Evolutionary conservation across 2,797 vertebrate species (phyloP), one percentile per base, ranked within the genome.

Genomic region (Malurus leucopterus): DNA sequence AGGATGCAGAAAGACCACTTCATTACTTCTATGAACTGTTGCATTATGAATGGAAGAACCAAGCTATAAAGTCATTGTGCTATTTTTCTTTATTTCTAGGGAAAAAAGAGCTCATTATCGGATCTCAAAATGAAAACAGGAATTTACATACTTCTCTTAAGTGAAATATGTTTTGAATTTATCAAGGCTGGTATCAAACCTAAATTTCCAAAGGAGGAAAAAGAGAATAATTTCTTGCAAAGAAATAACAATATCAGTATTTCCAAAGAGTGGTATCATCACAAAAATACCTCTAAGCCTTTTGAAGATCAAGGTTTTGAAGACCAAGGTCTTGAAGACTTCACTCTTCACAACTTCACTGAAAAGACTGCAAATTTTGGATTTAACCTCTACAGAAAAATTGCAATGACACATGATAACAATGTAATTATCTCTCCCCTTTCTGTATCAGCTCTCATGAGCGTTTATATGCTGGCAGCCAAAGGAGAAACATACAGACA

Each of bases 361-460:
- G 95, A 97, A 80, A 98, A 97, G 91, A 99, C 98, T 67, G 96
- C 96, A 64, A 97, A 98, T 93, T 98, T 99, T 89, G 98, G 98
- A 57, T 98, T 99, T 96, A 97, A 98, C 72, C 97, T 99, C 58
- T 99, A 99, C 90, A 96, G 98, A 73, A 98, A 96, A 96, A 98
- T 99, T 88, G 97, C 99, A 50, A 92, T 94, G 92, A 97, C 95
- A 76, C 97, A 99, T 1, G 98, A 99, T 34, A 92, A 98, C 51
- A 99, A 99, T 61, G 96, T 99, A 29, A 96, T 99, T 65, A 98
- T 99, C 91, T 99, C 99, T 8, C 99, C 98, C 0, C 73, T 99
- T 55, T 98, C 98, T 17, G 75, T 99, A 76, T 98, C 98, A 26
- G 95, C 96, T 51, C 96, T 96, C 50, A 97, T 99, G 80, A 96